Percentiles rank a stretch among this genome's conserved stretches.
Evolutionary conservation across 2,888 invertebrate genomes (phyloP).

Genomic region (Glaucopsyche alexis): DNA sequence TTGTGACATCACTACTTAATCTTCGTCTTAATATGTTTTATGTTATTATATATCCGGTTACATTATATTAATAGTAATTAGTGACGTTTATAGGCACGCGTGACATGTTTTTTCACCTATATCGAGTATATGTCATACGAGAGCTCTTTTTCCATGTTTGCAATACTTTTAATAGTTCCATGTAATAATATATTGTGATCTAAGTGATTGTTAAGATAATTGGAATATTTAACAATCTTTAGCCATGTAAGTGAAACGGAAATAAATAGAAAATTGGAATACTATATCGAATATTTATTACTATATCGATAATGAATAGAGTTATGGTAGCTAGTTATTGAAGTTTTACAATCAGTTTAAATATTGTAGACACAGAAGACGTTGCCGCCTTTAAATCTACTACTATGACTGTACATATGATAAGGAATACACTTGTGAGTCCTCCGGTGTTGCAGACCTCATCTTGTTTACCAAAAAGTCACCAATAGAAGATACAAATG

Average conservation of each 20-base stretch:
- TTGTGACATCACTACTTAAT: not conserved
- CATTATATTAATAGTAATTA: conserved; percentile 27
- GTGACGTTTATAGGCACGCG: conserved; percentile 23
- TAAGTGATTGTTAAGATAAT: conserved; percentile 20
- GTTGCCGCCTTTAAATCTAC: no score
- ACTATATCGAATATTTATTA: not conserved
- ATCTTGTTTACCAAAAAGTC: no score
- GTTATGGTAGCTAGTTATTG: not conserved
- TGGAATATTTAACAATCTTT: conserved; percentile 6
- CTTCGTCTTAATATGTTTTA: conserved; percentile 4
- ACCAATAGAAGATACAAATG: not conserved
- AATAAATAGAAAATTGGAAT: not conserved
- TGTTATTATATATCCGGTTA: conserved; percentile 19
- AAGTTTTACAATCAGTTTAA: not conserved
- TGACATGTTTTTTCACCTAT: conserved; percentile 25
- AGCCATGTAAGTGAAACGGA: conserved; percentile 2
- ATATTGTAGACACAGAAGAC: no score
- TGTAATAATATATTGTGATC: not conserved
- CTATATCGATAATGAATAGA: not conserved
- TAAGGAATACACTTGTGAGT: no score
- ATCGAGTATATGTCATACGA: not conserved
- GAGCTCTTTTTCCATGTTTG: not conserved
- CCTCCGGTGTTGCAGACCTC: no score
- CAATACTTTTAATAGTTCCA: not conserved
- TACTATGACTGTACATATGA: no score